A percentile compares a stretch with the other conserved stretches of the same genome.
Conservation (phyloP, 2,888 invertebrate genomes). For the Drosophila anomalata region DNA sequence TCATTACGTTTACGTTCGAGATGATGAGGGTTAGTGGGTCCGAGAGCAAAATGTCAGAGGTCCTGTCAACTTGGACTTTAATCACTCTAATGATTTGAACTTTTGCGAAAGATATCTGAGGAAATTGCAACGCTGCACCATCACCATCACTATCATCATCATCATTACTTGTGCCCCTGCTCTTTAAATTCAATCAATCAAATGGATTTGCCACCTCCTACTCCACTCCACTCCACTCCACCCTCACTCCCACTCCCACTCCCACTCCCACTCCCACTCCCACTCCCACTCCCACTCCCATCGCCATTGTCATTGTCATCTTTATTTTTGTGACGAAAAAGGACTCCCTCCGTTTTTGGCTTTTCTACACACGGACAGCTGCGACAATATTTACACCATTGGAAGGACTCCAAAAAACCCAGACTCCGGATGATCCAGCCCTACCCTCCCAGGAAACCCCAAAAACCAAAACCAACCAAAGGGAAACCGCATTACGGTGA, state of each 20-base stretch:
- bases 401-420: slow-evolving; percentile 12
- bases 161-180: slow-evolving; percentile 16
- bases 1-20: slow-evolving; percentile 8
- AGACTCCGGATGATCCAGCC: background rate
- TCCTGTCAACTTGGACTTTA: slow-evolving; percentile 24
- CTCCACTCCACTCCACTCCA: background rate
- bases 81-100: slow-evolving; percentile 61
- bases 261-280: background rate
- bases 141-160: slow-evolving; percentile 14
- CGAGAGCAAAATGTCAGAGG: slow-evolving; percentile 11
- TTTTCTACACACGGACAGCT: slow-evolving; percentile 29
- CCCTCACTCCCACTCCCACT: background rate
- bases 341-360: background rate
- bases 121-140: slow-evolving; percentile 65
- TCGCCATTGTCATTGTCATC: slow-evolving; percentile 12
- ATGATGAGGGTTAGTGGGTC: slow-evolving; percentile 23
- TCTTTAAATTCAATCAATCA: slow-evolving; percentile 72
- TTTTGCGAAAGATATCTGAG: slow-evolving; percentile 5
- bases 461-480: slow-evolving; percentile 16
- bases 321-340: slow-evolving; percentile 11
- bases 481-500: slow-evolving; percentile 47
- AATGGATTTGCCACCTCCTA: slow-evolving; percentile 54
- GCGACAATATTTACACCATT: slow-evolving; percentile 46
- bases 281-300: too few relatives aligned
- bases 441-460: background rate